Conservation (phyloP, 2,888 invertebrate genomes). For the Nesidiocoris tenuis region DNA sequence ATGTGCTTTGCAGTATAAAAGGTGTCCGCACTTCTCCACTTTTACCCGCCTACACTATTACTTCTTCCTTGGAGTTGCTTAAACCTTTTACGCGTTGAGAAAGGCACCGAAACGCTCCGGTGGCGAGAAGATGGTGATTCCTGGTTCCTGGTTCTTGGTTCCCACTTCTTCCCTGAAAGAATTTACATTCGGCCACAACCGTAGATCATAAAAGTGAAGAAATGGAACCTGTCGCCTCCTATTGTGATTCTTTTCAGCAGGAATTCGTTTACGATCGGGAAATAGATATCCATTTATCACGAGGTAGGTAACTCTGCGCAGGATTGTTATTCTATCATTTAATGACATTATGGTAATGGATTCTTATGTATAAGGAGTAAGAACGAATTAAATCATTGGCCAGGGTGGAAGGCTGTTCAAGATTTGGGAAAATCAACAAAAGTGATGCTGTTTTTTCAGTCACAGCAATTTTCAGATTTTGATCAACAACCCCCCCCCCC, state of each 20-base stretch:
- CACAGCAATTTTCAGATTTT: too few relatives aligned
- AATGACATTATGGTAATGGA: too few relatives aligned
- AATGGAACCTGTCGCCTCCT: neutral
- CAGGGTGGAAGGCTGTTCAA: too few relatives aligned
- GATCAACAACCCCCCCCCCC: too few relatives aligned
- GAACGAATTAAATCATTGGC: too few relatives aligned
- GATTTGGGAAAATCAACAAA: too few relatives aligned
- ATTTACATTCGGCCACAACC: neutral
- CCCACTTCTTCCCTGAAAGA: neutral
- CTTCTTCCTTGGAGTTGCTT: neutral
- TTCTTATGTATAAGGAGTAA: too few relatives aligned
- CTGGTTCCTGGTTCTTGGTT: neutral
- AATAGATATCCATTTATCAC: too few relatives aligned
- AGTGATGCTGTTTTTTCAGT: too few relatives aligned
- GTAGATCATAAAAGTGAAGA: neutral
- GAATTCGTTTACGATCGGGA: neutral
- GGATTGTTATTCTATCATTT: too few relatives aligned
- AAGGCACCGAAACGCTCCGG: neutral
- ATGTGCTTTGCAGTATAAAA: slow-evolving; percentile 39
- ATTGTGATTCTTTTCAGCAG: neutral
- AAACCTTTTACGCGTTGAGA: neutral
- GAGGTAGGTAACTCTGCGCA: too few relatives aligned
- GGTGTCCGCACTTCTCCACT: slow-evolving; percentile 3
- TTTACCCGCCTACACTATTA: neutral
- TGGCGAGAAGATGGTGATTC: neutral